Base-by-base conservation (phyloP, 2,888 invertebrate species). In the Cancer borealis region DNA sequence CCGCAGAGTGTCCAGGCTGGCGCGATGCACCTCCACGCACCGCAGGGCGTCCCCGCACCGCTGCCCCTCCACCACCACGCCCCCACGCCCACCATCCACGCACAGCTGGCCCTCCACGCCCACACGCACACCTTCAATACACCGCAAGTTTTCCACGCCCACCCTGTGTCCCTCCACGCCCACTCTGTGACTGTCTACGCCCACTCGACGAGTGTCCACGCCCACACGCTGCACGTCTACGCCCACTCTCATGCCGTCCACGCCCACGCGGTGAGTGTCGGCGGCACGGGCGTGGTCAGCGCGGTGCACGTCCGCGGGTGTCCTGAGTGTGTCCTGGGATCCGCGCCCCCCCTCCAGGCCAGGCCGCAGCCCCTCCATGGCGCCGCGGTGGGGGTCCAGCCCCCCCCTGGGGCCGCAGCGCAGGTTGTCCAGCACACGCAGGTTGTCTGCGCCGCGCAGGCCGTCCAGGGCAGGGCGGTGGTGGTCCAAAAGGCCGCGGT, bases 11-110 rank as follows among this genome's bases (percentile, higher is more conserved):
- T 96, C 96, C 47, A 96, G 96, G 96, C 96, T 96, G 0, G 98
- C 98, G 92, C 98, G 98, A 14, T 95, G 94, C 60, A 60, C 90
- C 60, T 60, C 60, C 49, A 14, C 47, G 47, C 17, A 46, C 89
- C 54, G 0, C 54, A 6, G 26, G 17, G 8, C 89, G 21, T n/a
- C 90, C 54, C 26, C 90, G 90, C 30, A 90, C 91, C 90, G 60
- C 26, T 30, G 90, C 17, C 60, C 90, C 60, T 90, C 90, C 30
- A 54, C 12, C n/a, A 17, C 39, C 60, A 26, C 39, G 30, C 10
- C 26, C 10, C 60, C 26, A 0, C 54, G 30, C 30, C 90, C 90
- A 14, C n/a, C n/a, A 0, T 47, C 90, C 30, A 54, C 60, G 3
- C 54, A 46, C 14, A 60, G 90, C 12, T 39, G 90, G 14, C 26